Base-by-base conservation (phyloP, 2,797 vertebrate species). In the Galagoides demidoff region DNA sequence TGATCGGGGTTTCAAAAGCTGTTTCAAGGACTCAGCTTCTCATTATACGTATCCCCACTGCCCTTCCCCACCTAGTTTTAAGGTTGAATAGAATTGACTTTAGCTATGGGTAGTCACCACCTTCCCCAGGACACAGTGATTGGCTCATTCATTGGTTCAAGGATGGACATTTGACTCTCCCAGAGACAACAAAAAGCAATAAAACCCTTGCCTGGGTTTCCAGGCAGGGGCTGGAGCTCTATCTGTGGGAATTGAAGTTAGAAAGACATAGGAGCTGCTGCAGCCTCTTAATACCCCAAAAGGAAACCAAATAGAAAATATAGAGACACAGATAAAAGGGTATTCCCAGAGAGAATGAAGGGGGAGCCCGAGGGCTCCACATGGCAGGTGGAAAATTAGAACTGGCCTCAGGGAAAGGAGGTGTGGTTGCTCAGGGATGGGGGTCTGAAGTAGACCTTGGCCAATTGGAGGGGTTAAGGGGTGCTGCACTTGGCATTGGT, bases 281-380 rank as follows among this genome's bases (percentile, higher is more conserved):
- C 12, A 34, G 55, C 59, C 77, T 86, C 43, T n/a, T 55, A 37
- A 16, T 63, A 37, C 12, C 43, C 5, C 3, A 59, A 61, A 82
- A 63, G 45, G 85, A 89, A 85, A 70, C 57, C 59, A 78, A 63
- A 31, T 9, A 88, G 34, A 83, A 87, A 89, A 57, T 4, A 17
- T 49, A 61, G 76, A 73, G 43, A 63, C 4, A 4, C 6, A n/a
- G 45, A 93, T 68, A 79, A 90, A 71, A 66, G 34, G 22, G 14
- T 73, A 23, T 70, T 23, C 22, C 31, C 86, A 73, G 29, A 83
- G 63, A 29, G 29, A 85, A 64, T 27, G 71, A 68, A 29, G 19
- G 22, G 27, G 17, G 3, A 34, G 39, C 59, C 52, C 31, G 57
- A 37, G 19, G 34, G 78, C 61, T 82, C 78, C 11, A 22, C 2